Base-by-base conservation (phyloP, 2,797 vertebrate genomes). In the Mormyrus hasselquistii region DNA sequence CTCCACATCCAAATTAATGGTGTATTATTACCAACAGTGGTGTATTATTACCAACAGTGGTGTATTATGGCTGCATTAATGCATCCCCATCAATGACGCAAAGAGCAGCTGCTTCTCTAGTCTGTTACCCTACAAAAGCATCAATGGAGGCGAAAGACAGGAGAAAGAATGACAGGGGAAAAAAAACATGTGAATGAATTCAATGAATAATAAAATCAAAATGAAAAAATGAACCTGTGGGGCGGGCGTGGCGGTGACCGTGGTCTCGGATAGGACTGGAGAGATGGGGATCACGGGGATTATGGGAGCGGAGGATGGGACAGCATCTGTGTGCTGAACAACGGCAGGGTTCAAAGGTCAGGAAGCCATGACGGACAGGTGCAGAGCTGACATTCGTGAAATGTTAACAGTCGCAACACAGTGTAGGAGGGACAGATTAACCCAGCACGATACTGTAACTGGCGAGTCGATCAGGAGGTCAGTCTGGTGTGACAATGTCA, bases 221-320 rank as follows among this genome's bases (percentile, higher is more conserved):
- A 79, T 92, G 92, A 87, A 88, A 95, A 94, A 95, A 96, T 96
- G 95, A 96, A 97, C 97, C 96, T 97, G 97, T 95, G 95, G 93
- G 94, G 92, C 94, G 92, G 94, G 94, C 91, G 96, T 93, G 95
- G 94, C 94, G 94, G 95, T 96, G 97, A 94, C 91, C 94, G 96
- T 92, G 95, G 94, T 95, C 96, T 98, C 97, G 62, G 96, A 96
- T 93, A 96, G 96, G 97, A 97, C 96, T 92, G 98, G 97, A 94
- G 96, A 96, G 95, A 97, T 96, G 95, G 97, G 97, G 97, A 97
- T 96, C 96, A 97, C 97, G 89, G 97, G 97, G 96, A 97, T 97
- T 97, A 97, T 97, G 95, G 97, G 96, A 96, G 97, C 94, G 94
- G 96, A 96, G 94, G 97, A 96, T 95, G 96, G 95, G 95, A 95